Evolutionary conservation across 1,140 invertebrate genomes (phyloP).

Genomic region (Eupristina koningsbergeri): DNA sequence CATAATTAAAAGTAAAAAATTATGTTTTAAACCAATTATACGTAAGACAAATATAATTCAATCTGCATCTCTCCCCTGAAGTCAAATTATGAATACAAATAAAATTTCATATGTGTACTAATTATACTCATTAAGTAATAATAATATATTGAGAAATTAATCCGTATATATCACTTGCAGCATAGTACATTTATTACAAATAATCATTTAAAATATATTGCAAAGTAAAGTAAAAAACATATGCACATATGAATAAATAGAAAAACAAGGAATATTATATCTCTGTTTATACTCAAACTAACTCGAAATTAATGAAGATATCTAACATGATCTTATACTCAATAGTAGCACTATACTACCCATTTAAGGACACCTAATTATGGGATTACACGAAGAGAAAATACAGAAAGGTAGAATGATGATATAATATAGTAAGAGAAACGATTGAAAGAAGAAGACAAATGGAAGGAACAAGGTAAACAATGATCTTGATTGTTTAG

Average conservation of each 20-base stretch:
- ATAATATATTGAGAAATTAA: too few relatives aligned
- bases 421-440: neutral
- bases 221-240: neutral
- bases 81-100: too few relatives aligned
- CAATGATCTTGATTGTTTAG: constrained; percentile 27
- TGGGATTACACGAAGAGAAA: constrained; percentile 1
- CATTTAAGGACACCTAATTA: constrained; percentile 15
- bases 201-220: neutral
- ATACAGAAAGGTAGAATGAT: neutral
- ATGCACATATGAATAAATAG: too few relatives aligned
- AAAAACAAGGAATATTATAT: neutral
- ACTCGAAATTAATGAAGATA: constrained; percentile 29
- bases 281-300: neutral
- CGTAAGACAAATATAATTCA: too few relatives aligned
- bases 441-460: neutral
- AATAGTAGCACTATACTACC: neutral
- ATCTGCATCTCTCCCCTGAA: too few relatives aligned
- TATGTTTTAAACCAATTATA: too few relatives aligned
- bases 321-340: neutral
- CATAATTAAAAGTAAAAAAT: too few relatives aligned
- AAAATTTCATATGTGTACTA: too few relatives aligned
- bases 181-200: neutral
- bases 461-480: neutral
- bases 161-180: too few relatives aligned
- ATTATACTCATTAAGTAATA: too few relatives aligned